phyloP scores from a whole-genome alignment of 2,797 vertebrate species.

The Smutsia gigantea region DNA sequence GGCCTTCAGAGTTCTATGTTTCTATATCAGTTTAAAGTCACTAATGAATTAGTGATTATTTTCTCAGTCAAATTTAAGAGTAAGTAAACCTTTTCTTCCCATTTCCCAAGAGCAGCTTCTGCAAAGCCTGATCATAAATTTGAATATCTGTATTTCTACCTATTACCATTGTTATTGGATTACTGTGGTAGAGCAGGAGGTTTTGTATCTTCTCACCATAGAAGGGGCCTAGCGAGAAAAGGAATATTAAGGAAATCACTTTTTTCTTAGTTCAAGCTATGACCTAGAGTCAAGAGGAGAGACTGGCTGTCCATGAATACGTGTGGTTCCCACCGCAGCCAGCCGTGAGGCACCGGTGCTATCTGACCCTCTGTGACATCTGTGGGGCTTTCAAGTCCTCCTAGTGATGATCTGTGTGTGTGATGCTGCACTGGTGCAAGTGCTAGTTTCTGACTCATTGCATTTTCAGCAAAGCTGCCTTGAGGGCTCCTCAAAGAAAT shows the following conservation, averaged over 20 bases:
- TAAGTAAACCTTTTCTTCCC: neutral
- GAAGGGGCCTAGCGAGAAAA: neutral
- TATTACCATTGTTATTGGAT: neutral
- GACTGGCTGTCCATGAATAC: neutral
- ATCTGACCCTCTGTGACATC: neutral
- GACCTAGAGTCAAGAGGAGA: neutral
- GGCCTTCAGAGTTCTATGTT: neutral
- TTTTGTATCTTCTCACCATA: neutral
- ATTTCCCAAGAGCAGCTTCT: constrained; percentile 1
- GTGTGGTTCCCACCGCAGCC: neutral
- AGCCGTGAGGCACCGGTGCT: neutral
- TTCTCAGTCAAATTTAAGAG: constrained; percentile 16
- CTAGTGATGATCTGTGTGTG: neutral
- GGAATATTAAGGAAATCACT: neutral
- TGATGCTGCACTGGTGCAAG: neutral
- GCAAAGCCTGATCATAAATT: neutral
- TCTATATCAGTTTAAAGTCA: neutral
- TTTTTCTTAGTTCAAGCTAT: neutral
- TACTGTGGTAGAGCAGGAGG: neutral
- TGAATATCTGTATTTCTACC: neutral
- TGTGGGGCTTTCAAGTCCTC: neutral
- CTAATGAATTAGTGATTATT: neutral
- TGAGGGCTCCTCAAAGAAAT: neutral
- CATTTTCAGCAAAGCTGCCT: neutral
- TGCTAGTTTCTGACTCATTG: neutral